Percentiles rank a stretch among this genome's conserved stretches.
Evolutionary conservation across 2,113 vertebrate species (phyloP).

Genomic region (Varanus salvator): DNA sequence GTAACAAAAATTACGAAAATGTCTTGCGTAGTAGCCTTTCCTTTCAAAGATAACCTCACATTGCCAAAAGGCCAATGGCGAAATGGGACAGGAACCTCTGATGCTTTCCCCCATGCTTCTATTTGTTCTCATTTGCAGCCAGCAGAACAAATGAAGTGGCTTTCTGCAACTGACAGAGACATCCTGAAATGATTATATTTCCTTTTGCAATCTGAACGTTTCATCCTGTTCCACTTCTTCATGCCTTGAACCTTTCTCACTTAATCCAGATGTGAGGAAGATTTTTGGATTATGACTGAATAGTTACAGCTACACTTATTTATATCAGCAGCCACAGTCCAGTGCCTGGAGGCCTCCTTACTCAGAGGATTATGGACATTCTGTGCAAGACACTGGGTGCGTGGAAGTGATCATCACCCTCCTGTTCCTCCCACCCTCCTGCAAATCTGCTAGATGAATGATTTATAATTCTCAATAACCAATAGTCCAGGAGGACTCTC

Average conservation of each 20-base stretch:
- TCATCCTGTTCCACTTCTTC: background rate
- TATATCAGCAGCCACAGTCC: no score
- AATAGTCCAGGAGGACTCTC: no score
- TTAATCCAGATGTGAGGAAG: background rate
- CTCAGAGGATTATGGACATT: no score
- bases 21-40: background rate
- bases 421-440: no score
- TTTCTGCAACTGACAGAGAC: background rate
- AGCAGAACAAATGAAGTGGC: slow-evolving; percentile 15
- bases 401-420: no score
- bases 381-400: no score
- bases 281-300: background rate
- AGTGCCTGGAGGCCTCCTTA: no score
- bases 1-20: background rate
- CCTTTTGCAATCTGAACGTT: background rate
- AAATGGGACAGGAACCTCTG: background rate
- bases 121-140: slow-evolving; percentile 20
- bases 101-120: slow-evolving; percentile 30
- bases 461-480: no score
- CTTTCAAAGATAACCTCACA: background rate
- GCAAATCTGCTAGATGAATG: no score
- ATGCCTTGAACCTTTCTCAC: slow-evolving; percentile 13
- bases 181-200: background rate
- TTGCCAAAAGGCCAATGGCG: background rate
- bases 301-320: background rate